phyloP scores from a whole-genome alignment of 2,888 invertebrate genomes.

The Limnephilus lunatus region DNA sequence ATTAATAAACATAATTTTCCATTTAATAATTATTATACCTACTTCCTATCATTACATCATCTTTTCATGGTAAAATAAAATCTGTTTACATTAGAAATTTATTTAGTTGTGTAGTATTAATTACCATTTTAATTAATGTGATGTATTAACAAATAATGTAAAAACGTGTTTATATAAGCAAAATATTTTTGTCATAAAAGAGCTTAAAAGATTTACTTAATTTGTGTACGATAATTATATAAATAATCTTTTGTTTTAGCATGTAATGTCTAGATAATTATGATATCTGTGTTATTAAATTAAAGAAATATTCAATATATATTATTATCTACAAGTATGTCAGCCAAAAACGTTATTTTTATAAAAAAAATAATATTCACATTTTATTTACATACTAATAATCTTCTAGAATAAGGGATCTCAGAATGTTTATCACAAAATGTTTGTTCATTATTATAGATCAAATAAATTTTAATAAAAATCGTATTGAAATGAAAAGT shows the following conservation, averaged over 20 bases:
- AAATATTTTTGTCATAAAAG: neutral
- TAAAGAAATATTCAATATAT: neutral
- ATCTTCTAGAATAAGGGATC: neutral
- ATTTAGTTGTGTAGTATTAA: neutral
- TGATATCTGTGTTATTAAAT: neutral
- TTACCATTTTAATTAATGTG: neutral
- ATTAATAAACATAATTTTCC: neutral
- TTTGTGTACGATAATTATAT: neutral
- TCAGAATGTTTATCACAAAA: neutral
- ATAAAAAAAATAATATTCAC: neutral
- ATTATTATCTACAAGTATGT: neutral
- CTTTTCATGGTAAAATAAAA: neutral
- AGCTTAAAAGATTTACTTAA: neutral
- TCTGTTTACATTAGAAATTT: neutral
- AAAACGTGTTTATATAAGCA: neutral
- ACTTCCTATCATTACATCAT: neutral
- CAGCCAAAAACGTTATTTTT: neutral
- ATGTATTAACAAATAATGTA: neutral
- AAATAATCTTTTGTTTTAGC: neutral
- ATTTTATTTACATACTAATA: neutral
- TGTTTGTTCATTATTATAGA: neutral
- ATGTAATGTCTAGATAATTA: neutral
- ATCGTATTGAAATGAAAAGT: neutral
- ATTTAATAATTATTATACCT: neutral
- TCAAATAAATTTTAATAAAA: neutral